These are phyloP conservation scores for Halictus ligatus DNA, from an alignment of 2,888 invertebrate genomes.

Conservation along the genomic window DNA sequence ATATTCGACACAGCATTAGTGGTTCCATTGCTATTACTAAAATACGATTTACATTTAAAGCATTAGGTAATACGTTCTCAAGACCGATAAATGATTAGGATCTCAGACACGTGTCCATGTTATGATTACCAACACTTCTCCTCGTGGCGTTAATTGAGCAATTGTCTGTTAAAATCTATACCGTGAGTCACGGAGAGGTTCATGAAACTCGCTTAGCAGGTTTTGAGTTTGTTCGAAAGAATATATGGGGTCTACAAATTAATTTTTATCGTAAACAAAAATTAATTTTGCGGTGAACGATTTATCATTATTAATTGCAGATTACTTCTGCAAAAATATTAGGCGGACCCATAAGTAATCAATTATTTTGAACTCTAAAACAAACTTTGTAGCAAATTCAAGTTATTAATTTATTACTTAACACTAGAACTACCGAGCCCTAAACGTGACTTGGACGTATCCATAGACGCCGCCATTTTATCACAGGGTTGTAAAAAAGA, in stretches of 20 bases:
- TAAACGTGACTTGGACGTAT: no score
- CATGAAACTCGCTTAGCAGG: not conserved
- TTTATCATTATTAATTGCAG: no score
- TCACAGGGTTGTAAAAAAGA: no score
- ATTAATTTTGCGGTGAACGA: no score
- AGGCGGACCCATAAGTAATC: no score
- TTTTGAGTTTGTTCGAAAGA: not conserved
- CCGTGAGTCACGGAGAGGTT: not conserved
- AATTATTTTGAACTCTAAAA: no score
- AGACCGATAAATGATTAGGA: slow-evolving; percentile 4
- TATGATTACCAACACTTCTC: slow-evolving; percentile 22
- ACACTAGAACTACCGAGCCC: no score
- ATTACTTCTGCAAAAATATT: not conserved
- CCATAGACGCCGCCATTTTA: no score
- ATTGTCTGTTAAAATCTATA: not conserved
- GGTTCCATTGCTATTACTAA: not conserved
- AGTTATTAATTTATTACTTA: no score
- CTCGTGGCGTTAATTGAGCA: slow-evolving; percentile 16
- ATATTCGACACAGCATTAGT: not conserved
- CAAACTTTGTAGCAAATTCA: no score
- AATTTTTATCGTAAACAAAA: no score
- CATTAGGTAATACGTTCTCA: not conserved
- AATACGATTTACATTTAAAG: not conserved
- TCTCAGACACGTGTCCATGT: slow-evolving; percentile 10
- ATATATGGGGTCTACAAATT: no score